Base-by-base conservation (phyloP, 1,140 invertebrate species). In the Conus betulinus region DNA sequence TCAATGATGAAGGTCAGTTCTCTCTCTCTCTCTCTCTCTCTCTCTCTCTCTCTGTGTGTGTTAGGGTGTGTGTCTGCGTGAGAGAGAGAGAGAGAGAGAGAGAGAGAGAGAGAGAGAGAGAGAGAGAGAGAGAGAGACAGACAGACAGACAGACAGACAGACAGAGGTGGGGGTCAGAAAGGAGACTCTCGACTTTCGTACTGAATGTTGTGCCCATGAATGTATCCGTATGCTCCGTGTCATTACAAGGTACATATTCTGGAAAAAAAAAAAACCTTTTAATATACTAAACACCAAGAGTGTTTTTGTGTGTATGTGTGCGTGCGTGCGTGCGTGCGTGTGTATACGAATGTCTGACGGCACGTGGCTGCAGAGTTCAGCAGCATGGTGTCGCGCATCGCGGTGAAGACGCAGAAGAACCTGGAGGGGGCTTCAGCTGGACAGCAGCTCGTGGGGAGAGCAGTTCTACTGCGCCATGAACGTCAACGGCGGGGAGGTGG, bases 401-500 rank as follows among this genome's bases (percentile, higher is more conserved):
- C 96, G 91, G 94, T 95, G n/a, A 94, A 96, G 93, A 96, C 96
- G 0, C 96, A 96, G 88, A 94, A 96, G 25, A 97, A 97, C 91
- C 91, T 97, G 23, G 96, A 97, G 85, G 95, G 95, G 95, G 1
- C 93, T 97, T 71, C 91, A 95, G 91, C 95, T 97, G 23, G 96
- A 97, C 84, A 96, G 96, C 11, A 95, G 96, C 82, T 96, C 96
- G 2, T 97, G 96, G 96, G 93, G 93, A 11, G 94, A 96, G 89
- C 97, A 97, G 92, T 96, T 97, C 85, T 94, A 95, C 84, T 95
- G 96, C 81, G 96, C 97, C 0, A 95, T 97, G 95, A 97, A 96
- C 88, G 96, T 97, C 7, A 97, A 97, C 92, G 97, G 96, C 13
- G 97, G 97, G 13, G 96, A 97, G 91, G 90, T 97, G 2, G 96